phyloP scores from a whole-genome alignment of 2,113 vertebrate genomes.

The Nibea albiflora region DNA sequence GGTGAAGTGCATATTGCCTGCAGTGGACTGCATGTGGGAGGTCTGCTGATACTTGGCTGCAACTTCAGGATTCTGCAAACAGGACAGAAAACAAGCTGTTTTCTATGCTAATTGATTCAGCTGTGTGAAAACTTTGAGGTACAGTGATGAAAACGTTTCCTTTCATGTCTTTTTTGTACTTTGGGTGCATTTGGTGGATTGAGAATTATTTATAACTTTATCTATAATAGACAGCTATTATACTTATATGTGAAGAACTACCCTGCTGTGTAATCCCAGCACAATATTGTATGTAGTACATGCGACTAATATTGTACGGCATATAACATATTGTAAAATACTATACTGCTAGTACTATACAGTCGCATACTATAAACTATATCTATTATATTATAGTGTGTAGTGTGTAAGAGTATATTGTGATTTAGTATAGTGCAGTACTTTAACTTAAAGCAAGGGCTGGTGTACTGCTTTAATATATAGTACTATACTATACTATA shows the following conservation, averaged over 20 bases:
- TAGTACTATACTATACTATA: neutral
- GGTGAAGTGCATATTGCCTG: slow-evolving; percentile 8
- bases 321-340: neutral
- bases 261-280: neutral
- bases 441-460: neutral
- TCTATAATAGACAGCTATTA: neutral
- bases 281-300: neutral
- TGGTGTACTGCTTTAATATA: neutral
- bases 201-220: neutral
- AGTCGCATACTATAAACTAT: too few species aligned
- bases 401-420: neutral
- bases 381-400: neutral
- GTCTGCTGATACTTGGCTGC: slow-evolving; percentile 20
- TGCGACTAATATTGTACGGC: neutral
- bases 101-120: neutral
- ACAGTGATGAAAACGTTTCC: slow-evolving; percentile 11
- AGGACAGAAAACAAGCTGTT: slow-evolving; percentile 16
- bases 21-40: slow-evolving; percentile 9
- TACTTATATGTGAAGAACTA: neutral
- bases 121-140: slow-evolving; percentile 45
- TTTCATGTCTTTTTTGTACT: neutral
- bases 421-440: neutral
- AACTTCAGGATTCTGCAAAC: slow-evolving; percentile 23
- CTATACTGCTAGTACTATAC: neutral
- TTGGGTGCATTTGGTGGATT: neutral